Base-by-base conservation (phyloP, 2,113 vertebrate species). In the Xerus inauris region DNA sequence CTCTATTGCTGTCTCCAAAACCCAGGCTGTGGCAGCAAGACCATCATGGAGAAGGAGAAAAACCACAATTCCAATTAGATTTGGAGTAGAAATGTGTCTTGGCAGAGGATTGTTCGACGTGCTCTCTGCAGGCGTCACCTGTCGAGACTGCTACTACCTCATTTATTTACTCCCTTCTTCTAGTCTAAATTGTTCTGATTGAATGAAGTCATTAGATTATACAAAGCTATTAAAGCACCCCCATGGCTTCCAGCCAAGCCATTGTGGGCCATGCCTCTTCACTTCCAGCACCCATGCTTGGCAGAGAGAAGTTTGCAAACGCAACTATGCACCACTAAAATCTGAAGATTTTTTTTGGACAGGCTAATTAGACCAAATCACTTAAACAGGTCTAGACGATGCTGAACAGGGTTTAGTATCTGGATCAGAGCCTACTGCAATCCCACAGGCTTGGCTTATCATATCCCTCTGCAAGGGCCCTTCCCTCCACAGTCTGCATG, bases 151-250 rank as follows among this genome's bases (percentile, higher is more conserved):
- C 62, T 80, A 62, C 82, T 75, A 32, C 79, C 30, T 83, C 91
- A 93, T 79, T 91, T 97, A 92, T 75, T 96, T 92, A 73, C 45
- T 91, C 80, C 26, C 72, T 49, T 85, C 95, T 51, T 76, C 49
- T 88, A 84, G 84, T 94, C 59, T 77, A 92, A 72, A 62, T 85
- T 93, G 81, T 88, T 94, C 59, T 77, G 83, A 77, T 42, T 59
- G 72, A 90, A 93, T 85, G 72, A 97, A 75, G 35, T 92, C 95
- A 87, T 88, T 88, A 88, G 89, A 84, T 87, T 85, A 84, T 73
- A 86, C 67, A 76, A 93, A 95, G 88, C 92, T 87, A 94, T 94
- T 92, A 80, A 93, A 94, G 81, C 89, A 94, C 40, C 49, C n/a
- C 14, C 0, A 6, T 91, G 94, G 89, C 76, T 90, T 93, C 65